Base-by-base conservation (phyloP, 2,113 vertebrate genomes). In the Capreolus pygargus region DNA sequence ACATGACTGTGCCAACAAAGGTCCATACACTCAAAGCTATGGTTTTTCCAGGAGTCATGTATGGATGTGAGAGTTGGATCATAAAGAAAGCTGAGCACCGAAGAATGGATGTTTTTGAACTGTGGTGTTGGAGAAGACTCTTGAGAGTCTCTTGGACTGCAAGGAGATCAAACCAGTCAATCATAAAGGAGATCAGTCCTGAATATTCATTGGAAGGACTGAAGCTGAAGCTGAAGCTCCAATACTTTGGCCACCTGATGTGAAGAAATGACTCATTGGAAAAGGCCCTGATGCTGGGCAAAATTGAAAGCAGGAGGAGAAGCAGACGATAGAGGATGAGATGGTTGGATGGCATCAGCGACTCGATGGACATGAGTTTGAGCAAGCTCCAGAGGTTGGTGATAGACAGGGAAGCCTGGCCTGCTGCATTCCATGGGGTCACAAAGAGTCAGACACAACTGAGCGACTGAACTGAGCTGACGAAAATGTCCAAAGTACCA, bases 321-420 rank as follows among this genome's bases (percentile, higher is more conserved):
- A 23, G 67, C 2, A 1, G n/a, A 70, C 36, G 5, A 70, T 1
- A 39, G 67, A 36, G 19, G 19, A 23, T 39, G 19, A 70, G 67
- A 70, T 23, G 36, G 67, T 23, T 39, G 67, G 10, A 70, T 70
- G n/a, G 64, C n/a, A 70, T 19, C n/a, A 70, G 64, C 2, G 19
- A 70, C 19, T 70, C 9, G 1, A 70, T 70, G 64, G n/a, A 70
- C n/a, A 23, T 70, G n/a, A 70, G 5, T 70, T 70, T 70, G 67
- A 70, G n/a, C 19, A 70, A 39, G 2, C n/a, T 39, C n/a, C 0
- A 2, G 19, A 19, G 10, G 19, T 6, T 70, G n/a, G n/a, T 70
- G 10, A 70, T 1, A 19, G 19, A 39, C 67, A 70, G n/a, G n/a
- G n/a, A 39, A 36, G 67, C n/a, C 67, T 70, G 67, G n/a, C 1